Percentiles rank a stretch among this genome's conserved stretches.
phyloP scores from a whole-genome alignment of 2,888 invertebrate genomes.

The Acronicta leporina region DNA sequence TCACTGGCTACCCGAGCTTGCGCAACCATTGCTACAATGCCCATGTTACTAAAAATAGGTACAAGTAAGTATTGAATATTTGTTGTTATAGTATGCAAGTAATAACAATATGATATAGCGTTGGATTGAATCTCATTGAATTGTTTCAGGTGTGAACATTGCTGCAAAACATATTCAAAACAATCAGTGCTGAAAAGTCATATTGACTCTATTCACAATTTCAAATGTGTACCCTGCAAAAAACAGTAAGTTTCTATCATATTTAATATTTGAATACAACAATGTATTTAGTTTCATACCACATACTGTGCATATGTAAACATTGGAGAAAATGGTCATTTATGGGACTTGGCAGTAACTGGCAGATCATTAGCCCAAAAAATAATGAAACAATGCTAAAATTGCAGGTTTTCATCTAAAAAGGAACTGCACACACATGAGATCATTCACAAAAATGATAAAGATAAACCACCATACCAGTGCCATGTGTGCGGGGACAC shows the following conservation, averaged over 20 bases:
- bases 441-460: slow-evolving; percentile 71
- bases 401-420: slow-evolving; percentile 75
- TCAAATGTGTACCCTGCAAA: slow-evolving; percentile 73
- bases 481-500: slow-evolving; percentile 71
- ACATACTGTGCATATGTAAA: too few relatives aligned
- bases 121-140: too few relatives aligned
- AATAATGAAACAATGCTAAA: neutral
- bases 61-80: slow-evolving; percentile 77
- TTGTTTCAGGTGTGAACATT: slow-evolving; percentile 76
- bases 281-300: too few relatives aligned
- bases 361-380: neutral
- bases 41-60: slow-evolving; percentile 88
- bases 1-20: slow-evolving; percentile 88
- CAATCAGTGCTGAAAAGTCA: slow-evolving; percentile 70
- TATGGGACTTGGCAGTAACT: neutral
- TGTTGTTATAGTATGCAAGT: neutral
- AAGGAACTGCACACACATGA: slow-evolving; percentile 76
- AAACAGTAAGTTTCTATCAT: slow-evolving; percentile 71
- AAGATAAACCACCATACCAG: slow-evolving; percentile 71
- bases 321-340: too few relatives aligned
- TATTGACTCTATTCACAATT: slow-evolving; percentile 70
- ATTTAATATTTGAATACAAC: neutral
- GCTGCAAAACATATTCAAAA: slow-evolving; percentile 76
- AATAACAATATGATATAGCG: neutral
- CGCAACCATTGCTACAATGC: slow-evolving; percentile 89